Evolutionary conservation across 2,888 invertebrate genomes (phyloP), one percentile per base, ranked within the genome.

Genomic region (Cephus runcator): DNA sequence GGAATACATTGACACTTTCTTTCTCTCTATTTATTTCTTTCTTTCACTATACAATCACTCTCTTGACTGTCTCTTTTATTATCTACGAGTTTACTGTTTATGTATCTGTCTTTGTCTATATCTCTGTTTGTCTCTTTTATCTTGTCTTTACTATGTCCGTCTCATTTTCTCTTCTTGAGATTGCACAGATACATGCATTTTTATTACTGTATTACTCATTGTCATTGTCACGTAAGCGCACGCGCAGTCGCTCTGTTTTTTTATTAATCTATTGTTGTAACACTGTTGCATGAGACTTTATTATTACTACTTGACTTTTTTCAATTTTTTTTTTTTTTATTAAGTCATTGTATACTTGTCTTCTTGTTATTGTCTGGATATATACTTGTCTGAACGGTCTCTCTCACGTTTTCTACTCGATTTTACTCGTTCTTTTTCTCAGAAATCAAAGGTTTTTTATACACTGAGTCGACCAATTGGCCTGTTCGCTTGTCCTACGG

Each of bases 1-100:
- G 91, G 92, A 90, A 90, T 91, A 91, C 91, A 91, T 91, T 87
- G 81, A 86, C 75, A 82, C 78, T 79, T 69, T 77, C 56, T 81
- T 73, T 81, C 69, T 69, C 30, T 69, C 69, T 69, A 11, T 69
- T 4, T 69, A n/a, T 69, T 23, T 69, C n/a, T 69, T 33, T 71
- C 12, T 71, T 34, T 71, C 71, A 33, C 31, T 34, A 33, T 34
- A 33, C 71, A 33, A 31, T 71, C 71, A 33, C 71, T 71, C 71
- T 71, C 71, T 71, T 71, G 33, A 33, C 71, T 71, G 33, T 71
- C 71, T 71, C 71, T 71, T 34, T 71, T 34, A 33, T 3, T 71
- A 31, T 9, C 33, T 71, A 9, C 23, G 23, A 56, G 56, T 56
- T 56, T 23, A 9, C 23, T 56, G 9, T 56, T 56, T 31, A n/a